Percentiles rank a stretch among this genome's conserved stretches.
These are phyloP conservation scores for Calephelis nemesis DNA, from an alignment of 1,140 invertebrate genomes.

Conservation along the genomic window DNA sequence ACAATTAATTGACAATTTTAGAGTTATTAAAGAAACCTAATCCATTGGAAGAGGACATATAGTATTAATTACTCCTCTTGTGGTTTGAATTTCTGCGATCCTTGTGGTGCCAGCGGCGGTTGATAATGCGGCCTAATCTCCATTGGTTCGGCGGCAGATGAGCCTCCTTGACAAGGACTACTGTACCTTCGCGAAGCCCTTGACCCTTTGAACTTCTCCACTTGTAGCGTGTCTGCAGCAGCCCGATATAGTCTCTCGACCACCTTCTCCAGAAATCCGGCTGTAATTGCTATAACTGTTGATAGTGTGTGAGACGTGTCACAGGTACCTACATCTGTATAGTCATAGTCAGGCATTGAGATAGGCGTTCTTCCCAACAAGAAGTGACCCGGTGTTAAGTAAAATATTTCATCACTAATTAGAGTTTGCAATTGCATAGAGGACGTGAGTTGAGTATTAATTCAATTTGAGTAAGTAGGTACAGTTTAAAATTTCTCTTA, in stretches of 20 bases:
- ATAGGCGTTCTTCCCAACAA: slow-evolving; percentile 21
- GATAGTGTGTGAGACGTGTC: background rate
- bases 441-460: slow-evolving; percentile 26
- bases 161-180: slow-evolving; percentile 8
- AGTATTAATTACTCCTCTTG: background rate
- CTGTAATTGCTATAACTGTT: background rate
- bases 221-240: slow-evolving; percentile 9
- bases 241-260: slow-evolving; percentile 2
- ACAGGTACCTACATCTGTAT: background rate
- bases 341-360: slow-evolving; percentile 12
- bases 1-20: background rate
- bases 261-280: slow-evolving; percentile 8
- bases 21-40: background rate
- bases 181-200: background rate
- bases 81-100: background rate
- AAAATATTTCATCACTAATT: slow-evolving; percentile 7
- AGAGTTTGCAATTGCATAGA: background rate
- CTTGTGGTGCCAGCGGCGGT: background rate
- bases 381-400: slow-evolving; percentile 28
- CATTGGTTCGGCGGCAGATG: background rate
- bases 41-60: background rate
- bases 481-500: slow-evolving; percentile 28
- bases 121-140: background rate
- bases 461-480: slow-evolving; percentile 27
- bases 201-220: background rate